Base-by-base conservation (phyloP, 2,797 vertebrate species). In the Coendou prehensilis region DNA sequence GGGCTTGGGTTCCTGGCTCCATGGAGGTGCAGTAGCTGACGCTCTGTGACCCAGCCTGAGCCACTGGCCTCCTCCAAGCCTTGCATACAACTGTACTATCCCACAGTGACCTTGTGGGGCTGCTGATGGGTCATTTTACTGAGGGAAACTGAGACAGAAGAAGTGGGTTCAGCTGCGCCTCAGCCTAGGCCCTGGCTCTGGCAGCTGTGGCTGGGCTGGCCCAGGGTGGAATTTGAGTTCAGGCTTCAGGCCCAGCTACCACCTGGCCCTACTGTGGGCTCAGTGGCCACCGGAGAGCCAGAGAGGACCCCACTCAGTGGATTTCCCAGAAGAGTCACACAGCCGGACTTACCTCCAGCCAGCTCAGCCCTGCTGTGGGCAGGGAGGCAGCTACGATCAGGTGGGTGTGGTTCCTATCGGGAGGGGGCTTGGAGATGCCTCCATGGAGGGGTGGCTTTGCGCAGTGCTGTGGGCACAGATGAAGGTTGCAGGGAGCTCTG, bases 341-440 rank as follows among this genome's bases (percentile, higher is more conserved):
- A 3, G 56, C 15, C 7, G 5, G 50, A 54, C 8, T 61, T 52
- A 15, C 26, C 26, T 75, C 13, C 41, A 15, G 17, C 56, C 56
- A 10, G 52, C 83, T 59, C 37, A 37, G 41, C 56, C 15, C 15
- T 30, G 64, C 15, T 2, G 37, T 50, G 41, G 47, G 0, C 0
- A 23, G 2, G 37, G 33, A 23, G 67, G 10, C 26, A 14, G 20
- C 17, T 30, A 41, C 11, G 41, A 33, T 11, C 28, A 13, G 7
- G 17, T 13, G 14, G 11, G 5, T 4, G 0, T 4, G 7, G 37
- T 26, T 41, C 47, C 64, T 41, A 17, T 8, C 4, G 15, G 7
- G 23, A 6, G 15, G 87, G 28, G 22, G 14, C 22, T 10, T 6
- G 22, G 5, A 4, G 22, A 81, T 22, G 23, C 73, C 57, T 45